phyloP scores from a whole-genome alignment of 1,140 invertebrate species.

The Drosophila insularis region DNA sequence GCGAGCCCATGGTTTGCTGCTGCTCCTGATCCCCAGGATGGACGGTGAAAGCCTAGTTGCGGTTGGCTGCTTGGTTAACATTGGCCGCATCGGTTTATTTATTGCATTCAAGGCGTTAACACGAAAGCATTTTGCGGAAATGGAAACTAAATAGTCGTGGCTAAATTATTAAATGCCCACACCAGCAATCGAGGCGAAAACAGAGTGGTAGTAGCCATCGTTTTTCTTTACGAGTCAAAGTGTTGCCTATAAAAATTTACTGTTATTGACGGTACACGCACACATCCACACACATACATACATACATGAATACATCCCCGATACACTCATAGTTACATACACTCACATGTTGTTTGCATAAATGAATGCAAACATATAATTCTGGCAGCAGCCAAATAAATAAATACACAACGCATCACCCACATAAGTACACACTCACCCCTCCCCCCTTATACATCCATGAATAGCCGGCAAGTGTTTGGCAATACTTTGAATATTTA shows the following conservation, averaged over 20 bases:
- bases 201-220: constrained; percentile 28
- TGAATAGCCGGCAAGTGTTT: constrained; percentile 46
- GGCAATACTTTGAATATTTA: constrained; percentile 67
- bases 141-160: constrained; percentile 70
- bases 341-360: constrained; percentile 55
- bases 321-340: constrained; percentile 1
- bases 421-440: constrained; percentile 2
- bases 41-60: constrained; percentile 21
- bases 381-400: constrained; percentile 41
- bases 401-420: constrained; percentile 26
- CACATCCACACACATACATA: not conserved
- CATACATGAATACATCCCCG: not conserved
- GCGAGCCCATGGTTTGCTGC: not conserved
- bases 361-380: constrained; percentile 61
- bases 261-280: constrained; percentile 36
- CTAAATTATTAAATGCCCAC: constrained; percentile 69
- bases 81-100: constrained; percentile 60
- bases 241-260: constrained; percentile 64
- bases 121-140: constrained; percentile 68
- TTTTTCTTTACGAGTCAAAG: constrained; percentile 65
- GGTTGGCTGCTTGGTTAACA: constrained; percentile 41
- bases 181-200: not conserved
- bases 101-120: constrained; percentile 68
- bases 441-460: constrained; percentile 4
- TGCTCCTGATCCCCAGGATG: not conserved